These are phyloP conservation scores for Hypolimnas misippus DNA, from an alignment of 2,888 invertebrate species.

Conservation along the genomic window DNA sequence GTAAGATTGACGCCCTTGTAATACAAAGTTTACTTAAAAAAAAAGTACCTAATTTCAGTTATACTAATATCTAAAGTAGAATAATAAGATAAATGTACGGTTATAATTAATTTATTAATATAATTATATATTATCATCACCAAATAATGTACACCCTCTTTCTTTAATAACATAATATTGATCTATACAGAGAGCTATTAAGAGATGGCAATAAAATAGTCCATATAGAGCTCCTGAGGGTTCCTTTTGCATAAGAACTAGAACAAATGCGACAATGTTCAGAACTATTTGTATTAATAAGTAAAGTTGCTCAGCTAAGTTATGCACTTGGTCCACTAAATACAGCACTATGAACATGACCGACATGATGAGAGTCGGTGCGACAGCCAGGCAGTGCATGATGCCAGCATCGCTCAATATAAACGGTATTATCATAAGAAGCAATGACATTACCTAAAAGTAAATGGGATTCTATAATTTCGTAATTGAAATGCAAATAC, in stretches of 20 bases:
- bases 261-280: constrained; percentile 53
- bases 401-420: constrained; percentile 56
- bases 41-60: neutral
- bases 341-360: constrained; percentile 72
- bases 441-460: constrained; percentile 77
- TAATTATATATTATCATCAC: constrained; percentile 21
- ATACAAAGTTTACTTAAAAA: constrained; percentile 20
- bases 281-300: constrained; percentile 58
- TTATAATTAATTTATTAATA: constrained; percentile 20
- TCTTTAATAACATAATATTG: constrained; percentile 64
- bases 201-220: constrained; percentile 66
- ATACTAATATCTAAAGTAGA: neutral
- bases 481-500: constrained; percentile 28
- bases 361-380: constrained; percentile 70
- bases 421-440: constrained; percentile 74
- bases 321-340: constrained; percentile 76
- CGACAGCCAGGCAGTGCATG: constrained; percentile 69
- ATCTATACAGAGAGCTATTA: constrained; percentile 67
- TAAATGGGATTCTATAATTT: constrained; percentile 60
- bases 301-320: constrained; percentile 72
- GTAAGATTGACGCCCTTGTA: constrained; percentile 59
- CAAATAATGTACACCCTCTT: constrained; percentile 56
- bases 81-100: constrained; percentile 16
- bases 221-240: constrained; percentile 58
- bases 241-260: constrained; percentile 46